These are phyloP conservation scores for Ambastaia sidthimunki DNA, from an alignment of 2,797 vertebrate species.

Conservation along the genomic window DNA sequence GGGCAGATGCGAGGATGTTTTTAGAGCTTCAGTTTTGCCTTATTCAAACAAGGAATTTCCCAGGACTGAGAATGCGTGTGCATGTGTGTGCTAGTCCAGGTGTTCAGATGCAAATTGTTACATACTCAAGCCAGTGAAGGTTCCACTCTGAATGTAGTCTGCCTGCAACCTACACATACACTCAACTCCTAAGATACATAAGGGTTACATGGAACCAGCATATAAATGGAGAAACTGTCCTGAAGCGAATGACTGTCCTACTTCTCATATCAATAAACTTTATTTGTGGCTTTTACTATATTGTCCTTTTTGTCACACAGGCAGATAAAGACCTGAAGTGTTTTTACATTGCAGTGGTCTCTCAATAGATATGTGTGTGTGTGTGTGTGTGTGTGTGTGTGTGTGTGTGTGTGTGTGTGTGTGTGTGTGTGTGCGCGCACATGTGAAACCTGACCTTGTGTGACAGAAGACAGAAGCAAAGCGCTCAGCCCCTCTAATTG, in stretches of 20 bases:
- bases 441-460: constrained; percentile 28
- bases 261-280: neutral
- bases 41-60: constrained; percentile 43
- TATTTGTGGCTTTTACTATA: neutral
- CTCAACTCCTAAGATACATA: neutral
- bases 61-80: neutral
- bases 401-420: neutral
- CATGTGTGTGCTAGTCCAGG: constrained; percentile 52
- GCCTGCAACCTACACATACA: constrained; percentile 45
- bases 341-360: constrained; percentile 13
- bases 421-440: constrained; percentile 38
- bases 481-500: constrained; percentile 70
- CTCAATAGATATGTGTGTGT: neutral
- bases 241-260: neutral
- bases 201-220: neutral
- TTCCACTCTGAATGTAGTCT: constrained; percentile 63
- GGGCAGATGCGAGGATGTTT: constrained; percentile 35
- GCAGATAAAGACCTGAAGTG: constrained; percentile 28
- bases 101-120: constrained; percentile 70
- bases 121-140: constrained; percentile 61
- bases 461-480: constrained; percentile 59
- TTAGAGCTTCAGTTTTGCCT: constrained; percentile 30
- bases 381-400: too few species aligned
- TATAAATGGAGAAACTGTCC: neutral
- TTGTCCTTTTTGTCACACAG: constrained; percentile 2